phyloP scores from a whole-genome alignment of 2,797 vertebrate genomes.

The Gallinago nigripennis region DNA sequence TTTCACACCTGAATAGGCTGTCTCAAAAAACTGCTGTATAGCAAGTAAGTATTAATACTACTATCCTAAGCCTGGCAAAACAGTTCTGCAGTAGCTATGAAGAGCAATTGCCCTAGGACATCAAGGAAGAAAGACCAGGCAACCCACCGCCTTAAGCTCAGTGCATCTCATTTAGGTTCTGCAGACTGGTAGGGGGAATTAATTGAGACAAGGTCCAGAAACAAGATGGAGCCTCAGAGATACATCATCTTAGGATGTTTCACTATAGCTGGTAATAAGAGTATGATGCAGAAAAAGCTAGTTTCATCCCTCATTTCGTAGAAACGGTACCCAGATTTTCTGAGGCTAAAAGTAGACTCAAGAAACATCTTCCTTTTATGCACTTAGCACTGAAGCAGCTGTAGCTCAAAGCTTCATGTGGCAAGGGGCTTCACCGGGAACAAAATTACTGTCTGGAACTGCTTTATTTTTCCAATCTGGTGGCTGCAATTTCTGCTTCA shows the following conservation, averaged over 20 bases:
- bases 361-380: not conserved
- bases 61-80: not conserved
- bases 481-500: not conserved
- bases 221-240: not conserved
- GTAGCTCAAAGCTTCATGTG: not conserved
- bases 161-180: not conserved
- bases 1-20: not conserved
- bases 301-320: not conserved
- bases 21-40: conserved; percentile 3
- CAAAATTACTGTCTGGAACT: not conserved
- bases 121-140: not conserved
- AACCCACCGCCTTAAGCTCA: not conserved
- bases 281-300: not conserved
- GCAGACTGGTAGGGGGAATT: not conserved
- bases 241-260: conserved; percentile 10
- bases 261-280: not conserved
- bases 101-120: not conserved
- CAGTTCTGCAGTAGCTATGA: not conserved
- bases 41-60: not conserved
- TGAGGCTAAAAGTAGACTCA: conserved; percentile 12
- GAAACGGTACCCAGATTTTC: conserved; percentile 8
- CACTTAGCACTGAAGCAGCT: not conserved
- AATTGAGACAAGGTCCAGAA: conserved; percentile 7
- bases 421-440: not conserved
- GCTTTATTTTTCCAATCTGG: not conserved